Percentiles rank a stretch among this genome's conserved stretches.
Evolutionary conservation across 2,113 vertebrate genomes (phyloP).

Genomic region (Willisornis vidua): DNA sequence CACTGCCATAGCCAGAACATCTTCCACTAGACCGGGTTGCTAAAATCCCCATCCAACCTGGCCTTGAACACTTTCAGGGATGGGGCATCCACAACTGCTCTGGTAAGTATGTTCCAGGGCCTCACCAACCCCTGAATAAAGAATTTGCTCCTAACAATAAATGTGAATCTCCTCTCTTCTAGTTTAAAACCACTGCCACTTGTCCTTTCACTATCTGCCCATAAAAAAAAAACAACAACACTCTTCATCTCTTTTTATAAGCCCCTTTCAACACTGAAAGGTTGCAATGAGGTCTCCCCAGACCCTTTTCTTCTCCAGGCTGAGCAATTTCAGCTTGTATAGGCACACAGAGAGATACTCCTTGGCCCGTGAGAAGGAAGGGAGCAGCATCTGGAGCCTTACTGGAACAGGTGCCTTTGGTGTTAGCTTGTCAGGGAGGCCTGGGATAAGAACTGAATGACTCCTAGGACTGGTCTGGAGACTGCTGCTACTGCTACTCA

Average conservation of each 20-base stretch:
- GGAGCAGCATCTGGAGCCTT: not conserved
- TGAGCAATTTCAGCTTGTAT: not conserved
- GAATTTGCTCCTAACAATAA: not conserved
- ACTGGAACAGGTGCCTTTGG: constrained; percentile 83
- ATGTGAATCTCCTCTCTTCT: not conserved
- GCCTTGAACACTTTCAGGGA: not conserved
- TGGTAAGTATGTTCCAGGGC: not conserved
- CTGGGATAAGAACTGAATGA: constrained; percentile 85
- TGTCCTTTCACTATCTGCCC: not conserved
- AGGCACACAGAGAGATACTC: fast-evolving
- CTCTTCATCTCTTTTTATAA: not conserved
- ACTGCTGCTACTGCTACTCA: constrained; percentile 75
- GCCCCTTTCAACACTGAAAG: not conserved
- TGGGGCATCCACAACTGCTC: not conserved
- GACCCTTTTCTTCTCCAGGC: not conserved
- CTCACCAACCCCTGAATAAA: not conserved
- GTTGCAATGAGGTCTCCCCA: not conserved
- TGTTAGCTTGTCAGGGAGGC: constrained; percentile 82
- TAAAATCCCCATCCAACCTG: not conserved
- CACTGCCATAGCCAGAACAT: not conserved
- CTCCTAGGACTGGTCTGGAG: constrained; percentile 83
- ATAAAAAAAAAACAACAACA: not conserved
- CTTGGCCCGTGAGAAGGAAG: not conserved
- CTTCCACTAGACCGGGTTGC: not conserved
- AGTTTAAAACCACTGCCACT: not conserved